phyloP scores from a whole-genome alignment of 2,888 invertebrate species.

The Polia nebulosa region DNA sequence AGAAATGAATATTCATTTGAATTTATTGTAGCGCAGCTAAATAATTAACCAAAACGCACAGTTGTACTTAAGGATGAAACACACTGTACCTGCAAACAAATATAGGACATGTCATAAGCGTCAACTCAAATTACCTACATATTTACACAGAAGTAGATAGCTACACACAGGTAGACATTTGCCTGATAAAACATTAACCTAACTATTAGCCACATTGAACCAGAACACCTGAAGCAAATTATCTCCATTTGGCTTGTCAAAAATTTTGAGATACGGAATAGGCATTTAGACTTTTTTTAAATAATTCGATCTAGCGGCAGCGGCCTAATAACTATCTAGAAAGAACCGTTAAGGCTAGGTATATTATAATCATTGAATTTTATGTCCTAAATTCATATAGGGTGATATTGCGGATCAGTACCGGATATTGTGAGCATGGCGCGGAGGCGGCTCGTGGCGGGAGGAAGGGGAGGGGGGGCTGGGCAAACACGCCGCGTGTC shows the following conservation, averaged over 20 bases:
- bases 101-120: constrained; percentile 2
- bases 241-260: constrained; percentile 14
- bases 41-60: constrained; percentile 4
- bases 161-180: constrained; percentile 4
- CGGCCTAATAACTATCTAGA: constrained; percentile 37
- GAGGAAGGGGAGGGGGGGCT: constrained; percentile 20
- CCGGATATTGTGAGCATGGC: constrained; percentile 79
- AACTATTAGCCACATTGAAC: constrained; percentile 16
- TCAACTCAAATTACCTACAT: constrained; percentile 13
- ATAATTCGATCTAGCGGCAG: constrained; percentile 15
- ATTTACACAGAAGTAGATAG: not conserved
- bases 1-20: constrained; percentile 41
- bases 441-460: constrained; percentile 43
- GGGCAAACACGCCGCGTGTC: constrained; percentile 55
- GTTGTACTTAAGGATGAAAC: not conserved
- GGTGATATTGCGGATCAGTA: constrained; percentile 77
- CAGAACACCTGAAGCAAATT: constrained; percentile 38
- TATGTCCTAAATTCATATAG: constrained; percentile 78
- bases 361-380: constrained; percentile 79
- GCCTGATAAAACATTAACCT: constrained; percentile 14
- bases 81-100: not conserved
- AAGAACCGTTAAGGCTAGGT: constrained; percentile 46
- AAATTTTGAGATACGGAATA: constrained; percentile 13
- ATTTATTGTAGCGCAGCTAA: not conserved
- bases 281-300: constrained; percentile 9